Base-by-base conservation (phyloP, 2,113 vertebrate species). In the Microtus pennsylvanicus region DNA sequence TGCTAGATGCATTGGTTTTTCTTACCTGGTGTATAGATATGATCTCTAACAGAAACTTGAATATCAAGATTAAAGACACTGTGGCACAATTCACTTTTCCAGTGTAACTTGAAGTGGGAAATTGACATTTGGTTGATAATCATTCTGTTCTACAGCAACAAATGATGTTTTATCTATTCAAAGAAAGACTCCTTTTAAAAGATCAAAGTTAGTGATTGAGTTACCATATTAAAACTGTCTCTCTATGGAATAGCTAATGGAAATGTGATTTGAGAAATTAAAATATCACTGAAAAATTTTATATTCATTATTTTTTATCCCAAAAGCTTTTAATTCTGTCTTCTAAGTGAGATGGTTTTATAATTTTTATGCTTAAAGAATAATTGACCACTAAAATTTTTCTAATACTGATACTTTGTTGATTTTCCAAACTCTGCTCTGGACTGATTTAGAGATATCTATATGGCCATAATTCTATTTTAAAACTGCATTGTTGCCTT, bases 221-320 rank as follows among this genome's bases (percentile, higher is more conserved):
- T 88, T 83, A 17, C 28, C 3, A 77, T 70, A 11, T 50, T 10
- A 86, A 81, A 58, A 42, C 33, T 0, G 42, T 85, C 45, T 38
- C 33, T 35, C 70, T 76, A 42, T 38, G 47, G 7, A 83, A 3
- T 70, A 91, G 12, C 47, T 89, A 50, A 9, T 72, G 12, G 26
- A 75, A 77, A 82, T 83, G 58, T 91, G 35, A 82, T 22, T 92
- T 83, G 61, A 16, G 81, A 11, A 94, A 70, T 77, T 63, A 72
- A 94, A 76, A 42, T 7, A 69, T 24, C 21, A 77, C 35, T 77
- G 2, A 1, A 22, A 69, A 42, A 91, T 12, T 28, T 80, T 78
- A 24, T 70, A 45, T 13, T 30, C 38, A 28, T 42, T 85, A 75
- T 35, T 11, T 42, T 8, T 7, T 3, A 67, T 91, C 11, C 52